Base-by-base conservation (phyloP, 2,797 vertebrate species). In the Paguma larvata region DNA sequence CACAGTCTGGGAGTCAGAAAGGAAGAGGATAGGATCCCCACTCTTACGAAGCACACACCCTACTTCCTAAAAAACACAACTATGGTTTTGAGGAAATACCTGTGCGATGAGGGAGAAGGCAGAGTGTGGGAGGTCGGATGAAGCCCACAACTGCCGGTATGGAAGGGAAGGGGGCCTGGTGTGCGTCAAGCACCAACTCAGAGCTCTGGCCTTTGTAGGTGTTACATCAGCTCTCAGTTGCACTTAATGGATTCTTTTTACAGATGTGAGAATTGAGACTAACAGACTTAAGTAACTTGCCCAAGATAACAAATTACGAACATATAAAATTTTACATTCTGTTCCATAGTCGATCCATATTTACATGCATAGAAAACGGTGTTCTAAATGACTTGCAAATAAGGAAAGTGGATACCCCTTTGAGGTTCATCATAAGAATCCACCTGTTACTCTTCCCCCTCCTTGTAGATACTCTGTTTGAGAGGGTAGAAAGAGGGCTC, bases 301-400 rank as follows among this genome's bases (percentile, higher is more conserved):
- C 65, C 25, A 62, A 86, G 46, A 82, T 86, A 34, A 73, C 53
- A 73, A 77, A 93, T 59, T 72, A 91, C 84, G 65, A 97, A 70
- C 67, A 59, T 48, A 23, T 34, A 27, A 32, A 90, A 67, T 56
- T 91, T 78, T 87, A 2, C 25, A 5, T 92, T 79, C 68, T 70
- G 16, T 32, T 38, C n/a, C 38, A 75, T 79, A 79, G 48, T 75
- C 34, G 6, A 72, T 21, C 30, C n/a, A 44, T 86, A 14, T 63
- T 90, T 51, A 82, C 34, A 48, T 67, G 89, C 59, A 7, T 51
- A 68, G 25, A 44, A 95, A 85, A 32, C 25, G n/a, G 1, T n/a
- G 2, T 59, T 85, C 85, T 79, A 67, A 75, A 44, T 89, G 62
- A 79, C 59, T 92, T 83, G 9, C 65, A 80, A 46, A 41, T 75